Percentiles rank a stretch among this genome's conserved stretches.
phyloP scores from a whole-genome alignment of 92 coral and sea anemone species.

The Zoanthus sociatus region DNA sequence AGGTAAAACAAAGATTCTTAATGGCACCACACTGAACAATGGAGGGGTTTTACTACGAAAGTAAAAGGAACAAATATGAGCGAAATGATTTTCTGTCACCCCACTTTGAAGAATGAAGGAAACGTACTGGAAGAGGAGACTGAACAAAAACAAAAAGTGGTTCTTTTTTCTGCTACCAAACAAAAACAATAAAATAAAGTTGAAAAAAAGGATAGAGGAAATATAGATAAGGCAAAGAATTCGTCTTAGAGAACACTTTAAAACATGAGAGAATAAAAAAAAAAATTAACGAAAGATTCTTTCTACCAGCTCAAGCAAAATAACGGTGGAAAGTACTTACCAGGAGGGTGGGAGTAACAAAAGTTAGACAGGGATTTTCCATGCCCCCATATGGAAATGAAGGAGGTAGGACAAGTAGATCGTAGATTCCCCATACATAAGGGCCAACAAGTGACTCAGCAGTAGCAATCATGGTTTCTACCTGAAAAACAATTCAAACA shows the following conservation, averaged over 20 bases:
- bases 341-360: constrained; percentile 87
- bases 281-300: constrained; percentile 32
- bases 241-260: neutral
- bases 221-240: neutral
- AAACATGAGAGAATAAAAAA: constrained; percentile 75
- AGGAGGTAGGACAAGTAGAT: constrained; percentile 88
- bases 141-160: neutral
- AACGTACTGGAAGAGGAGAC: too few relatives aligned
- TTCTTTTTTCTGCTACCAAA: neutral
- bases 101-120: neutral
- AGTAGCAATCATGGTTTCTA: constrained; percentile 76
- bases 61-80: neutral
- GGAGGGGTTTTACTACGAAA: too few relatives aligned
- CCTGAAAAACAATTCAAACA: constrained; percentile 50
- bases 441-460: constrained; percentile 84
- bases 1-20: too few relatives aligned
- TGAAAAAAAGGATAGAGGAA: neutral
- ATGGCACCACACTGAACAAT: too few relatives aligned
- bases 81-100: neutral
- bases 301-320: neutral
- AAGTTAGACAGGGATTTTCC: constrained; percentile 92
- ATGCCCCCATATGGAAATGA: constrained; percentile 93
- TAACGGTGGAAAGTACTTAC: constrained; percentile 10
- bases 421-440: constrained; percentile 82
- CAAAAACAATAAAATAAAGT: neutral